Percentiles rank a stretch among this genome's conserved stretches.
These are phyloP conservation scores for Drosophila kuntzei DNA, from an alignment of 2,888 invertebrate genomes.

Conservation along the genomic window DNA sequence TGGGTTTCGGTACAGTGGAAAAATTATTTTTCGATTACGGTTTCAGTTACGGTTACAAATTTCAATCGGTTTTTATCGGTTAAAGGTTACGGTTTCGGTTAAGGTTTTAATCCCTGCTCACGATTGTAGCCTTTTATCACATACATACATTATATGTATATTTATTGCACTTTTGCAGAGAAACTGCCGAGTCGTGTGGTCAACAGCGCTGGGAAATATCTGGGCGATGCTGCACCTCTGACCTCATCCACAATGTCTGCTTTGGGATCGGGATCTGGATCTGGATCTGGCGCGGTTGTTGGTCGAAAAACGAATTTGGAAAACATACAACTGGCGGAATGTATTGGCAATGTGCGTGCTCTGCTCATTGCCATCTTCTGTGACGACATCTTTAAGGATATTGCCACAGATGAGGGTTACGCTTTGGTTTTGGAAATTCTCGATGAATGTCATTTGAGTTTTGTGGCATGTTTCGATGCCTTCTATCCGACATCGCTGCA, in stretches of 20 bases:
- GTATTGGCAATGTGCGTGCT: constrained; percentile 93
- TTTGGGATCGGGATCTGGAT: constrained; percentile 19
- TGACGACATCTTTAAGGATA: constrained; percentile 87
- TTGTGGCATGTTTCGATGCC: constrained; percentile 96
- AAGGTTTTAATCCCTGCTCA: too few species aligned
- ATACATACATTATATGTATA: too few species aligned
- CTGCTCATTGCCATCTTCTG: constrained; percentile 93
- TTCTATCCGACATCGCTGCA: constrained; percentile 97
- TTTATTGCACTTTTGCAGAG: constrained; percentile 57
- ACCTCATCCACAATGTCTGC: constrained; percentile 11
- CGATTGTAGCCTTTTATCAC: too few species aligned
- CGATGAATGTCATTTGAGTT: constrained; percentile 95
- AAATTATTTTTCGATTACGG: too few species aligned
- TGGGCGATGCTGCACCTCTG: constrained; percentile 51
- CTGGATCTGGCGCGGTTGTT: constrained; percentile 39
- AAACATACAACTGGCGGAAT: constrained; percentile 92
- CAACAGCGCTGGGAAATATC: constrained; percentile 56
- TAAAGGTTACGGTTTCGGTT: too few species aligned
- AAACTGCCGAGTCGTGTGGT: constrained; percentile 51
- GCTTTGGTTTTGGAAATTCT: constrained; percentile 91
- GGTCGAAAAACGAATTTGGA: constrained; percentile 86
- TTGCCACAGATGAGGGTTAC: constrained; percentile 84
- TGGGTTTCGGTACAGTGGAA: too few species aligned
- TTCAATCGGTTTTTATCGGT: too few species aligned
- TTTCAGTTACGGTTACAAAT: too few species aligned